phyloP scores from a whole-genome alignment of 2,888 invertebrate genomes.

The Bembecia ichneumoniformis region DNA sequence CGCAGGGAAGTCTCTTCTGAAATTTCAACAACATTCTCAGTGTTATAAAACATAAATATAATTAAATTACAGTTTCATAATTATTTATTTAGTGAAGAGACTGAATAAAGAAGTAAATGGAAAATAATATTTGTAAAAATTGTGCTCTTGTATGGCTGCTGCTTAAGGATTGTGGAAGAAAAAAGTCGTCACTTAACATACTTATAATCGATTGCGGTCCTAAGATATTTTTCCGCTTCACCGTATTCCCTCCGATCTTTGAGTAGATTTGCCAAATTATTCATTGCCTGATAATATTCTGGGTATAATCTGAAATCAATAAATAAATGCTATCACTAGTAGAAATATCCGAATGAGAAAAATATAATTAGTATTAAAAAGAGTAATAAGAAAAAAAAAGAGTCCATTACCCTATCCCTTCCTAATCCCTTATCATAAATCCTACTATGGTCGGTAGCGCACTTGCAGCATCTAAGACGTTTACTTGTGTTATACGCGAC shows the following conservation, averaged over 20 bases:
- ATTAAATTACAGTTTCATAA: neutral
- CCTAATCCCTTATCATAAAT: too few relatives aligned
- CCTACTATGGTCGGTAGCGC: too few relatives aligned
- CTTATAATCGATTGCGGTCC: conserved; percentile 81
- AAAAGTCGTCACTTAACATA: conserved; percentile 33
- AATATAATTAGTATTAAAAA: too few relatives aligned
- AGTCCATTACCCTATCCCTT: too few relatives aligned
- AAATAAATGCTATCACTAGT: neutral
- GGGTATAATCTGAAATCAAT: conserved; percentile 76
- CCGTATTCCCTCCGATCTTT: conserved; percentile 77
- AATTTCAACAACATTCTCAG: neutral
- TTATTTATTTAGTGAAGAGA: neutral
- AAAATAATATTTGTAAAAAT: too few relatives aligned
- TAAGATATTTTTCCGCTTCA: conserved; percentile 83
- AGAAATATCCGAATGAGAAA: neutral
- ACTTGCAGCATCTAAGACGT: too few relatives aligned
- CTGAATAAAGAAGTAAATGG: too few relatives aligned
- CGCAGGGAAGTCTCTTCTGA: conserved; percentile 88
- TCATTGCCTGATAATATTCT: conserved; percentile 92
- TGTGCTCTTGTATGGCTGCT: too few relatives aligned
- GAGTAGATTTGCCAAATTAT: conserved; percentile 90
- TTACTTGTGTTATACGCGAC: too few relatives aligned
- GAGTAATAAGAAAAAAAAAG: too few relatives aligned
- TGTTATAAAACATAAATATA: neutral
- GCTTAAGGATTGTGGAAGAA: too few relatives aligned